Conservation (phyloP, 2,888 invertebrate genomes). For the Congeria kusceri region DNA sequence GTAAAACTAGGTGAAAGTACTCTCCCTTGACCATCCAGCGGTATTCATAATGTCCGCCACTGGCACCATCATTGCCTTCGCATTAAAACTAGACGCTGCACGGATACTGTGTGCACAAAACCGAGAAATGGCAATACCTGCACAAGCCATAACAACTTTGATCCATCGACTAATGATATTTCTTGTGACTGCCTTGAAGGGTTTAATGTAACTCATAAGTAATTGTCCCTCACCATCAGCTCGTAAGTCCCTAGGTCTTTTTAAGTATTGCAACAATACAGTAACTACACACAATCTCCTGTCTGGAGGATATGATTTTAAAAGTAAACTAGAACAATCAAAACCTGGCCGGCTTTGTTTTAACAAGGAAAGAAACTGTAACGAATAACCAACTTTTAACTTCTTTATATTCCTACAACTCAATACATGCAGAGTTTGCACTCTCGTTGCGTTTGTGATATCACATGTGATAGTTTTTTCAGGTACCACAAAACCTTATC, state of each 20-base stretch:
- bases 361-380: not conserved
- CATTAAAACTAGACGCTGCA: slow-evolving; percentile 20
- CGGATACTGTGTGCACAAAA: slow-evolving; percentile 24
- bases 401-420: not conserved
- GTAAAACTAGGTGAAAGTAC: slow-evolving; percentile 24
- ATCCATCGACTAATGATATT: slow-evolving; percentile 25
- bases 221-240: not conserved
- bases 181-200: slow-evolving; percentile 9
- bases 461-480: slow-evolving; percentile 8
- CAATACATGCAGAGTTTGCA: slow-evolving; percentile 20
- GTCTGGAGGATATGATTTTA: slow-evolving; percentile 9
- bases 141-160: slow-evolving; percentile 13
- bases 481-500: slow-evolving; percentile 1
- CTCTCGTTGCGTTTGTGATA: no score
- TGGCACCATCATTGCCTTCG: slow-evolving; percentile 14
- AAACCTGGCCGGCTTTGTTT: slow-evolving; percentile 13
- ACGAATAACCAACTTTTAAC: slow-evolving; percentile 2
- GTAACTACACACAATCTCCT: not conserved
- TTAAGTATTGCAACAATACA: slow-evolving; percentile 10
- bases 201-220: slow-evolving; percentile 13
- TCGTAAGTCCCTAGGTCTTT: not conserved
- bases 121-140: slow-evolving; percentile 7
- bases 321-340: not conserved
- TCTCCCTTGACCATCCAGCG: slow-evolving; percentile 25
- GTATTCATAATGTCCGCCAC: slow-evolving; percentile 19